These are phyloP conservation scores for Xestoiulus laeticollis DNA, from an alignment of 2,888 invertebrate genomes.

Conservation along the genomic window DNA sequence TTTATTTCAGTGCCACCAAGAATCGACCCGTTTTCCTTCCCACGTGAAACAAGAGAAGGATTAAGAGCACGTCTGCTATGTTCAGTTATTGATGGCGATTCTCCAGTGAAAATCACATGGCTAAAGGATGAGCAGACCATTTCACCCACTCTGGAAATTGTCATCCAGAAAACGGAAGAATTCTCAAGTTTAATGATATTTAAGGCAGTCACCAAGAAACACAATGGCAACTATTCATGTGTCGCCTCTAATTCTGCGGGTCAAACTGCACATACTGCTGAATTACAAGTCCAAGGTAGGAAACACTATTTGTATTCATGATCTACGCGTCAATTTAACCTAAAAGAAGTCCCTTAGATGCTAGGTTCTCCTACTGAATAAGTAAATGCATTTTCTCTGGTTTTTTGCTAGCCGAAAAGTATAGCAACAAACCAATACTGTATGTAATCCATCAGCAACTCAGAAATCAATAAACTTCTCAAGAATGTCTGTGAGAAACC, in stretches of 20 bases:
- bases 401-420: background rate
- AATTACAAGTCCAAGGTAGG: slow-evolving; percentile 56
- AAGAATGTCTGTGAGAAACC: background rate
- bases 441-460: background rate
- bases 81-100: slow-evolving; percentile 66
- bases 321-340: background rate
- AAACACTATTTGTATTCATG: background rate
- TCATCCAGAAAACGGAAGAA: slow-evolving; percentile 61
- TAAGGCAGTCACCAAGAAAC: slow-evolving; percentile 67
- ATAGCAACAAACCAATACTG: too few species aligned
- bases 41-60: slow-evolving; percentile 61
- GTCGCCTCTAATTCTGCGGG: slow-evolving; percentile 62
- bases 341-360: background rate
- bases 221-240: slow-evolving; percentile 66
- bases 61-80: slow-evolving; percentile 65
- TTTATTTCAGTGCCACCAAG: slow-evolving; percentile 64
- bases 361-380: background rate
- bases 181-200: slow-evolving; percentile 66
- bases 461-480: background rate
- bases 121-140: slow-evolving; percentile 69
- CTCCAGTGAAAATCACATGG: slow-evolving; percentile 66
- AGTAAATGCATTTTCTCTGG: background rate
- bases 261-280: slow-evolving; percentile 60
- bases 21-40: slow-evolving; percentile 64
- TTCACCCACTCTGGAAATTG: slow-evolving; percentile 59